Evolutionary conservation across 2,888 invertebrate genomes (phyloP).

Genomic region (Drosophila aldrichi): DNA sequence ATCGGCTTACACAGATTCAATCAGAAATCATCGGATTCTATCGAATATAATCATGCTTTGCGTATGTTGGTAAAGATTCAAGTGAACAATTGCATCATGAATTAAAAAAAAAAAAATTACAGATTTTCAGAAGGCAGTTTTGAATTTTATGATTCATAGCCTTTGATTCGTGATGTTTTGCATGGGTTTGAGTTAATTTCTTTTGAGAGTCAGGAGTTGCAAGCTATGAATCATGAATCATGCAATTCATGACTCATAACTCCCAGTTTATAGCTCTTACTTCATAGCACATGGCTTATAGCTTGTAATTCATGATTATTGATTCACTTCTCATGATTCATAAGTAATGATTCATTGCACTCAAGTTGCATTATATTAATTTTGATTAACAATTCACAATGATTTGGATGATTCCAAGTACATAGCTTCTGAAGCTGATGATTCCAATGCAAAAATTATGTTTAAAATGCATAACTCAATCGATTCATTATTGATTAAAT

Average conservation of each 20-base stretch:
- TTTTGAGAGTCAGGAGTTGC: neutral
- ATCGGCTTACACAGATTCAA: conserved; percentile 5
- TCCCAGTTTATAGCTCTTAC: neutral
- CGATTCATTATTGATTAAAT: neutral
- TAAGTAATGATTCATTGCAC: conserved; percentile 5
- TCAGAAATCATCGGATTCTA: neutral
- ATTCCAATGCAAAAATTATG: neutral
- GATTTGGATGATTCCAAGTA: neutral
- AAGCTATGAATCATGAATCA: neutral
- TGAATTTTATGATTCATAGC: neutral
- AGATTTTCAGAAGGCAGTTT: conserved; percentile 1
- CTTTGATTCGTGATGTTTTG: neutral
- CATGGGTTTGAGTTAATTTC: neutral
- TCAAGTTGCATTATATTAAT: conserved; percentile 9
- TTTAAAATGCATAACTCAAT: neutral
- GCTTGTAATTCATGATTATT: too few species aligned
- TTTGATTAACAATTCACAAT: conserved; percentile 11
- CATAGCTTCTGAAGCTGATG: conserved; percentile 8
- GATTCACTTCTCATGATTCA: neutral
- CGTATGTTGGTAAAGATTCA: neutral
- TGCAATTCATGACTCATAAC: neutral
- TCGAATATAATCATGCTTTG: neutral
- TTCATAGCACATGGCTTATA: neutral
- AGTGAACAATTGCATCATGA: neutral
- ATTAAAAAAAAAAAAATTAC: neutral